phyloP scores from a whole-genome alignment of 2,797 vertebrate species.

The Arremon aurantiirostris region DNA sequence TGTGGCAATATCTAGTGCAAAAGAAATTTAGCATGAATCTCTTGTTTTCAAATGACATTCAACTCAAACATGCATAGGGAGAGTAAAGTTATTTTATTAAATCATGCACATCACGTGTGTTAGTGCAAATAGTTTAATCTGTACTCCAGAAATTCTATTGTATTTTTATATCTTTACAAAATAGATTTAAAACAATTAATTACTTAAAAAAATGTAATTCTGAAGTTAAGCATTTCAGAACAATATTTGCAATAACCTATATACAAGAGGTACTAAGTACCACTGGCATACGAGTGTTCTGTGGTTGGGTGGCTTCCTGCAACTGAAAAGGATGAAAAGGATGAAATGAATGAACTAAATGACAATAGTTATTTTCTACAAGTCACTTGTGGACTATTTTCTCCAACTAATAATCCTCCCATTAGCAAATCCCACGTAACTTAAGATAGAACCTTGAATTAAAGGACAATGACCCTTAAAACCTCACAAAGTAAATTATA shows the following conservation, averaged over 20 bases:
- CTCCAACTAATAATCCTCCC: constrained; percentile 74
- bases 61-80: constrained; percentile 78
- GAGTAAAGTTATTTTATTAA: constrained; percentile 92
- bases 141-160: constrained; percentile 87
- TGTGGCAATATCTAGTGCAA: constrained; percentile 20
- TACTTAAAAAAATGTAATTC: constrained; percentile 87
- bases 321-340: constrained; percentile 78
- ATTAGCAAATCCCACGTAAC: constrained; percentile 70
- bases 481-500: constrained; percentile 73
- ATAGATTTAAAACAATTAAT: constrained; percentile 92
- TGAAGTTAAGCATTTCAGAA: constrained; percentile 87
- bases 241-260: constrained; percentile 88
- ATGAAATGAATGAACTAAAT: constrained; percentile 71
- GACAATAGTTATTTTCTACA: constrained; percentile 72
- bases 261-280: constrained; percentile 85
- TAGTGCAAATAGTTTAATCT: constrained; percentile 92
- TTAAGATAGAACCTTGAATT: constrained; percentile 72
- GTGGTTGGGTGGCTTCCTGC: constrained; percentile 77
- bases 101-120: constrained; percentile 92
- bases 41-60: constrained; percentile 74
- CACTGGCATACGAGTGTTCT: constrained; percentile 80
- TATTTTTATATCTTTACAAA: constrained; percentile 87
- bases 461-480: constrained; percentile 71
- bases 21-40: constrained; percentile 35
- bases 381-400: constrained; percentile 72